Base-by-base conservation (phyloP, 2,888 invertebrate genomes). In the Drosophila pseudotalamancana region DNA sequence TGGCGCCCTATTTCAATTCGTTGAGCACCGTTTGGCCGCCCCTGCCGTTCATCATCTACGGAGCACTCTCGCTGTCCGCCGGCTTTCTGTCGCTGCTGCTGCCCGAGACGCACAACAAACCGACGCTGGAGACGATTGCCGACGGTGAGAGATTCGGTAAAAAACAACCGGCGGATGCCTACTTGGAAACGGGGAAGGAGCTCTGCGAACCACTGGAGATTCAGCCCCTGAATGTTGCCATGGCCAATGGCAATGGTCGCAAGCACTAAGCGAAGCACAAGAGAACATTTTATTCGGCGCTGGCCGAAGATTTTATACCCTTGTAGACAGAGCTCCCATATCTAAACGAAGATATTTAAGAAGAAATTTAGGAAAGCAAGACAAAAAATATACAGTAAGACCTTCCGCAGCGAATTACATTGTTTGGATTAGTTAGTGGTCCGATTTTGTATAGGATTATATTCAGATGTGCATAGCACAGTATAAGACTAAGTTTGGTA, bases 1-100 rank as follows among this genome's bases (percentile, higher is more conserved):
- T 91, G 64, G 90, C 97, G 1, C 97, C 97, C 0, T 97, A 95
- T 86, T 93, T 97, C 2, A 96, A 96, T 12, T 93, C 95, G n/a
- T 88, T 96, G 70, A 92, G 92, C 16, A 89, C 91, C 29, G 92
- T 93, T 0, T 93, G 93, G 88, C 90, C 91, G 2, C 95, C 95
- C 92, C 88, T 96, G 25, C 96, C 96, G 3, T 94, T 96, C 0
- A 88, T 95, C 27, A 93, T 95, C 34, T 96, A 96, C 84, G 97
- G 97, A 11, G 90, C 93, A 2, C 92, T 94, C 25, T 95, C 96
- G 1, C 90, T 96, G 32, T 88, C 95, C 32, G 96, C 95, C 1
- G 96, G 96, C 0, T 90, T 93, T 1, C 92, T 96, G 6, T 95
- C 96, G 64, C 89, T 95, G 1, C 89, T 95, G 40, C 91, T 97